Percentiles rank a stretch among this genome's conserved stretches.
Evolutionary conservation across 2,113 vertebrate genomes (phyloP).

Genomic region (Hippolais icterina): DNA sequence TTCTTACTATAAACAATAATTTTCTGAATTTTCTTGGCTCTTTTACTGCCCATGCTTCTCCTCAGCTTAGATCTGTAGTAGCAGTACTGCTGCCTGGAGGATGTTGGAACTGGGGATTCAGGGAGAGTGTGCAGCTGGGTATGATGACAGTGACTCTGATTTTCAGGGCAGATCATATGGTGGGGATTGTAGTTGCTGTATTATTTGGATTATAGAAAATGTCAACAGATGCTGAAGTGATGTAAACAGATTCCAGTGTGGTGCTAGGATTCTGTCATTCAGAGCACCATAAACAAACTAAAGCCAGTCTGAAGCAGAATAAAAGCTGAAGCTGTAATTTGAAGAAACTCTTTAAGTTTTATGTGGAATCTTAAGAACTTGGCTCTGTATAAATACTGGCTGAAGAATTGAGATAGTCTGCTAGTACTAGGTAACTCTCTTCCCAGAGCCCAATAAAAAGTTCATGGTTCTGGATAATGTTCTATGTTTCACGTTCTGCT

Average conservation of each 20-base stretch:
- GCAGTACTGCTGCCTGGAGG: neutral
- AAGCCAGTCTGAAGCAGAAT: neutral
- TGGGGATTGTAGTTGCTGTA: neutral
- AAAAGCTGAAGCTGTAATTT: neutral
- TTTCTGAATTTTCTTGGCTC: neutral
- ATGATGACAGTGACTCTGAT: neutral
- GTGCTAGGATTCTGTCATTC: neutral
- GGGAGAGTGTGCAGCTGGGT: neutral
- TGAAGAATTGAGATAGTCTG: neutral
- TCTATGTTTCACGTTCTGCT: neutral
- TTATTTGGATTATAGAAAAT: neutral
- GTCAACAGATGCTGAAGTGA: neutral
- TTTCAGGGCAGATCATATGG: neutral
- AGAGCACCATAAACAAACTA: neutral
- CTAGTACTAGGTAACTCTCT: neutral
- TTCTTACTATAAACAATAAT: neutral
- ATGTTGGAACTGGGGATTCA: neutral
- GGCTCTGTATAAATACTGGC: neutral
- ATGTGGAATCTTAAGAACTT: neutral
- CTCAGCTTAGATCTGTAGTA: neutral
- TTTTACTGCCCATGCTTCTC: neutral
- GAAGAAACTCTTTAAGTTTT: neutral
- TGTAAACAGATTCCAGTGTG: neutral
- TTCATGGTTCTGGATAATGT: neutral
- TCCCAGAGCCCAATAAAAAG: neutral